Base-by-base conservation (phyloP, 2,797 vertebrate genomes). In the Gymnothorax javanicus region DNA sequence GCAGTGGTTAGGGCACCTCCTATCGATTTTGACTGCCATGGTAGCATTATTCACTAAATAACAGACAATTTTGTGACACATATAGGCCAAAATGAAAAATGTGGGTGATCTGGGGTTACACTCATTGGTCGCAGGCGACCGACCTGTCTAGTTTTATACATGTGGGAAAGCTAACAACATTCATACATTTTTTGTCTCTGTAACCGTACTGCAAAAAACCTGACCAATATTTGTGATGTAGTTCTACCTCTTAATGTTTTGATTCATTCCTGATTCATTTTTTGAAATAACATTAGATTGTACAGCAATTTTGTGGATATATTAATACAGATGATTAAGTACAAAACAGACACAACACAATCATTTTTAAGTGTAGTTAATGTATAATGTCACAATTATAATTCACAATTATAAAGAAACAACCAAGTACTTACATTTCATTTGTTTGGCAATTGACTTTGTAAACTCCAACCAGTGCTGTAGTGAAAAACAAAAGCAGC, bases 401-500 rank as follows among this genome's bases (percentile, higher is more conserved):
- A 85, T 79, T 54, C 57, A 59, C 57, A 23, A 57, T 8, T 17
- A 5, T 11, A 50, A 57, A 83, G 60, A 60, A 62, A 83, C 25
- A 73, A 17, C 2, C 52, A 9, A 81, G 60, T 91, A 98, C 98
- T 98, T 96, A 99, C 98, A 97, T 96, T 98, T 97, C 96, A 99
- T 95, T 91, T 99, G 98, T 94, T 99, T 99, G 90, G 96, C 95
- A 43, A 99, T 97, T 0, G 98, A 98, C 94, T 99, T 99, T 73
- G 98, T 96, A 71, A 98, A 96, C 90, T 99, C 98, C 97, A 99
- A 91, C 98, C 98, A 99, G 73, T 99, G 98, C 98, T 99, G 95
- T 91, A 95, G 96, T 83, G 86, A 91, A 86, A 43, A 87, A 85
- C 90, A 90, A 88, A 86, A 13, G 89, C 20, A 2, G n/a, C 1